Percentiles rank a stretch among this genome's conserved stretches.
phyloP scores from a whole-genome alignment of 2,113 vertebrate genomes.

The Petaurus breviceps region DNA sequence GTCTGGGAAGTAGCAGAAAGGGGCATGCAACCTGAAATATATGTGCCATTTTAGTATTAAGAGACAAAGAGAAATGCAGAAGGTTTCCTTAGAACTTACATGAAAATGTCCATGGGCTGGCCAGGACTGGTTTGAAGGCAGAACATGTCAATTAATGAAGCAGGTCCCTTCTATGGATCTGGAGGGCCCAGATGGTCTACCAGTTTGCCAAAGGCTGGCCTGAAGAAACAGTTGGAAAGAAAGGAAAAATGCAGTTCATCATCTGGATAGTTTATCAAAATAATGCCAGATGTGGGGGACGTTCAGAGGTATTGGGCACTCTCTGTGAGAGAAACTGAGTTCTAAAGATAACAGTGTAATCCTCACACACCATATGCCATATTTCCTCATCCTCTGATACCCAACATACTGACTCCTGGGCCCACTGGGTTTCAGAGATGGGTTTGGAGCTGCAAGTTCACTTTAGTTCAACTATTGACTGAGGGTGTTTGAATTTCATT shows the following conservation, averaged over 20 bases:
- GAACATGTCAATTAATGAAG: neutral
- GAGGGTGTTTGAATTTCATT: neutral
- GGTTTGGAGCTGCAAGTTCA: neutral
- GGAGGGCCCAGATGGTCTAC: neutral
- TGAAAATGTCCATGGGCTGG: neutral
- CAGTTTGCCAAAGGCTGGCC: neutral
- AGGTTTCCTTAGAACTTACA: neutral
- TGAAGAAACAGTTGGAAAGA: neutral
- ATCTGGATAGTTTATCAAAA: neutral
- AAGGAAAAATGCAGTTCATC: neutral
- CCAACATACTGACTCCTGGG: neutral
- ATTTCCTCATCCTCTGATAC: neutral
- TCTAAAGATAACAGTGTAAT: neutral
- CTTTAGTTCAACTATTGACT: neutral
- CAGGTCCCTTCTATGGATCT: neutral
- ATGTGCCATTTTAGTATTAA: neutral
- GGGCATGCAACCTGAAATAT: neutral
- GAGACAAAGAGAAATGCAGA: neutral
- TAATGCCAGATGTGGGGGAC: neutral
- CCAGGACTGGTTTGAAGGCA: neutral
- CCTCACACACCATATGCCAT: neutral
- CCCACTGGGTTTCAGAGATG: neutral
- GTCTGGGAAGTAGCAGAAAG: neutral
- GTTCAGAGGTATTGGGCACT: neutral
- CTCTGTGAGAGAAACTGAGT: neutral